These are phyloP conservation scores for Drosophila neotestacea DNA, from an alignment of 2,888 invertebrate species.

Conservation along the genomic window DNA sequence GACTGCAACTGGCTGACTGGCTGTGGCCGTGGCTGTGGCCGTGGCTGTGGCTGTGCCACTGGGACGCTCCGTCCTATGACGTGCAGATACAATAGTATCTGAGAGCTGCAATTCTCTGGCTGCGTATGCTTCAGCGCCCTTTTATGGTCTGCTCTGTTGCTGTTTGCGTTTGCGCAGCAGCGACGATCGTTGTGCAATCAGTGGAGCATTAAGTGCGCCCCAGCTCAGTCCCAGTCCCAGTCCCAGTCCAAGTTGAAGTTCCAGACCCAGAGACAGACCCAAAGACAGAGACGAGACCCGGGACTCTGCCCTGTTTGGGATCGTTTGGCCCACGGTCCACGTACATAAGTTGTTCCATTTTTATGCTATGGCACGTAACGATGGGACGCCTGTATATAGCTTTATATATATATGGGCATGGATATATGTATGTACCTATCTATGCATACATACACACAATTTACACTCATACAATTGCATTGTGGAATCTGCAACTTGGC, in stretches of 20 bases:
- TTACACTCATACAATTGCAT: constrained; percentile 36
- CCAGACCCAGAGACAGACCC: constrained; percentile 7
- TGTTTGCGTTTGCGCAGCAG: constrained; percentile 51
- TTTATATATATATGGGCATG: constrained; percentile 35
- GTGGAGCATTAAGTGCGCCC: constrained; percentile 80
- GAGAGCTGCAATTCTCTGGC: constrained; percentile 23
- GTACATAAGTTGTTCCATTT: constrained; percentile 74
- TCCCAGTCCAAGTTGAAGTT: background rate
- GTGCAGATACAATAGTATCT: constrained; percentile 76
- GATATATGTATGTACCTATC: constrained; percentile 6
- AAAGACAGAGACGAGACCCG: constrained; percentile 19
- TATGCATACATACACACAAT: constrained; percentile 26
- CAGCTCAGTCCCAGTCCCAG: constrained; percentile 9
- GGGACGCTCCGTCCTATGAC: constrained; percentile 14
- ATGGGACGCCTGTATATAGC: constrained; percentile 52
- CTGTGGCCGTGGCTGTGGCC: constrained; percentile 2
- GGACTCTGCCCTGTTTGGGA: too few relatives aligned
- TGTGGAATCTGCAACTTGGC: constrained; percentile 73
- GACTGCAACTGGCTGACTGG: constrained; percentile 31
- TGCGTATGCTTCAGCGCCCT: constrained; percentile 54
- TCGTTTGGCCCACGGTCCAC: constrained; percentile 19
- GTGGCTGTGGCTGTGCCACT: constrained; percentile 1
- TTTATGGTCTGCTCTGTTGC: constrained; percentile 46
- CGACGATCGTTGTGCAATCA: constrained; percentile 83
- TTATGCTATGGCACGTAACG: constrained; percentile 78